Conservation (phyloP, 2,797 vertebrate species). For the Lacerta bilineata region DNA sequence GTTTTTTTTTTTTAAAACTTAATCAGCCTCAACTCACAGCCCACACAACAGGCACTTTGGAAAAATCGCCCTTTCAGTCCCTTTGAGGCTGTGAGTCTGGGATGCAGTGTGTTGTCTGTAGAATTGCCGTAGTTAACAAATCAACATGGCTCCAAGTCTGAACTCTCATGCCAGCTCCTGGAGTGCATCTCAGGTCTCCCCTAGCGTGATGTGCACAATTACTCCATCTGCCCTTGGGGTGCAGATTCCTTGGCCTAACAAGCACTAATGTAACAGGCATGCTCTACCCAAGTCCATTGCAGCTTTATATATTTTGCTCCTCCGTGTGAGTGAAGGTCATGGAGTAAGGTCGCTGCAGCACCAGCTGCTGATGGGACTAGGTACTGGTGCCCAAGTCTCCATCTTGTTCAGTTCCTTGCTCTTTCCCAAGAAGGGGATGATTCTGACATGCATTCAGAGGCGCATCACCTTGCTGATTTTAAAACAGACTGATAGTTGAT, state of each 20-base stretch:
- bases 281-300: not conserved
- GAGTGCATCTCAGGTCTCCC: slow-evolving; percentile 11
- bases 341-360: not conserved
- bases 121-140: not conserved
- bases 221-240: not conserved
- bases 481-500: not conserved
- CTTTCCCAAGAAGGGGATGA: not conserved
- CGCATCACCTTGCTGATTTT: fast-evolving
- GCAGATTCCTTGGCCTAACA: slow-evolving; percentile 2
- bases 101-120: not conserved
- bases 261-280: not conserved
- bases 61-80: not conserved
- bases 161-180: not conserved
- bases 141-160: not conserved
- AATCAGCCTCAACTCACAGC: not conserved
- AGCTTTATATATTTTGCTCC: not conserved
- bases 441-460: slow-evolving; percentile 14
- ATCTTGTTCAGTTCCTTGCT: not conserved
- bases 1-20: too few relatives aligned
- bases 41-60: not conserved
- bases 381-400: not conserved
- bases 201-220: not conserved
- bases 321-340: not conserved
- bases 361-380: not conserved
- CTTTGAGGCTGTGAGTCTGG: not conserved